Evolutionary conservation across 2,113 vertebrate genomes (phyloP), one percentile per base, ranked within the genome.

Genomic region (Laterallus jamaicensis): DNA sequence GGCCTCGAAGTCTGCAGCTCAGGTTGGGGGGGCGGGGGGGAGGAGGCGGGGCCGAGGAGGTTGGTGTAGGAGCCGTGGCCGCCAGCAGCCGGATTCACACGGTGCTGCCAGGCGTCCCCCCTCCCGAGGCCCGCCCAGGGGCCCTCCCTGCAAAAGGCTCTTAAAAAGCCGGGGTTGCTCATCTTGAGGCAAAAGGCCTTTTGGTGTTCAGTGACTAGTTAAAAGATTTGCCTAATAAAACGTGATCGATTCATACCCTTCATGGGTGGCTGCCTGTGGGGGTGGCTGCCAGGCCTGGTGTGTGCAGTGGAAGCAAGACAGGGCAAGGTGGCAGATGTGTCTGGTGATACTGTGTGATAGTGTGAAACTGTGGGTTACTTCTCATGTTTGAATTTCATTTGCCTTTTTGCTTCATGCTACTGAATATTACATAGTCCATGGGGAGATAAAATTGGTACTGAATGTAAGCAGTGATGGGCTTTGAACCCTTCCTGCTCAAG

Each of bases 121-220:
- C 4, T 28, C 7, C 31, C 63, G 1, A 3, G 15, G 31, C 5
- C n/a, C 5, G 1, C 19, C 5, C 2, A 6, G 5, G 26, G 3
- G 17, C 31, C 18, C 25, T 7, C 35, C 35, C 35, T 16, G 0
- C 2, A 68, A 17, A 44, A 39, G 6, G 35, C 42, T 47, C 5
- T 28, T 28, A 3, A 31, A 39, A 54, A 15, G 26, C 21, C 7
- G 8, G 0, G 26, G 10, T 42, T 28, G 14, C 15, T 11, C 4
- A 8, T 18, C 3, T 6, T 50, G 28, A 49, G 8, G 2, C 6
- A 22, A 21, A 58, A n/a, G 15, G 20, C 13, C 9, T 35, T 50
- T 12, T 37, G 25, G 13, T 13, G n/a, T 50, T 37, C 64, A 35
- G 15, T 3, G 6, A 7, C 29, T 25, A 24, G 49, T 14, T 50